These are phyloP conservation scores for Nasonia longicornis DNA, from an alignment of 1,140 invertebrate genomes.

Conservation along the genomic window DNA sequence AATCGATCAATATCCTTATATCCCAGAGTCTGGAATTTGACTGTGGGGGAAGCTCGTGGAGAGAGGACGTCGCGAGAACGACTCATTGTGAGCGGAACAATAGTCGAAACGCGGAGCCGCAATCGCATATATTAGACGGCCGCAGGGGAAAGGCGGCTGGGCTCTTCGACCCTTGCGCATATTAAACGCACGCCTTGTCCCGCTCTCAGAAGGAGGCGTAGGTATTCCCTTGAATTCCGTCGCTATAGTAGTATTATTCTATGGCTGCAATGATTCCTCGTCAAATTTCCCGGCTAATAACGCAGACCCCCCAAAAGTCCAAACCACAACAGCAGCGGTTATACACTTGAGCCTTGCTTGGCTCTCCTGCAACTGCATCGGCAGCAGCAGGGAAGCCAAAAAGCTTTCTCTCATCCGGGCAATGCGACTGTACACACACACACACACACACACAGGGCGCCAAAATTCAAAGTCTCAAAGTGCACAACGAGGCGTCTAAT, in stretches of 20 bases:
- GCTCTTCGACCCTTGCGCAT: slow-evolving; percentile 51
- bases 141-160: slow-evolving; percentile 32
- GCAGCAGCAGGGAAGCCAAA: not conserved
- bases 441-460: not conserved
- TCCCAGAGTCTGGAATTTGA: slow-evolving; percentile 18
- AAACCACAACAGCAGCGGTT: not conserved
- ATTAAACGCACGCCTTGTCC: slow-evolving; percentile 57
- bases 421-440: not conserved
- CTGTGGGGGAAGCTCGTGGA: not conserved
- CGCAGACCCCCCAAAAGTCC: not conserved
- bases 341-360: not conserved
- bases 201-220: slow-evolving; percentile 40
- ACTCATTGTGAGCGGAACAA: slow-evolving; percentile 56
- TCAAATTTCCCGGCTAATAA: not conserved
- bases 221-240: slow-evolving; percentile 52
- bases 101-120: slow-evolving; percentile 53
- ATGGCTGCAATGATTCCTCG: not conserved
- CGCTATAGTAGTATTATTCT: not conserved
- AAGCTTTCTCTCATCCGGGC: not conserved
- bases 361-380: too few species aligned
- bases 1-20: slow-evolving; percentile 47
- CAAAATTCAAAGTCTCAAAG: slow-evolving; percentile 33
- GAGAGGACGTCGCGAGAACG: slow-evolving; percentile 42
- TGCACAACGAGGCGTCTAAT: slow-evolving; percentile 46
- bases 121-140: slow-evolving; percentile 60